Conservation (phyloP, 2,888 invertebrate species). For the Drosophila percnosoma region DNA sequence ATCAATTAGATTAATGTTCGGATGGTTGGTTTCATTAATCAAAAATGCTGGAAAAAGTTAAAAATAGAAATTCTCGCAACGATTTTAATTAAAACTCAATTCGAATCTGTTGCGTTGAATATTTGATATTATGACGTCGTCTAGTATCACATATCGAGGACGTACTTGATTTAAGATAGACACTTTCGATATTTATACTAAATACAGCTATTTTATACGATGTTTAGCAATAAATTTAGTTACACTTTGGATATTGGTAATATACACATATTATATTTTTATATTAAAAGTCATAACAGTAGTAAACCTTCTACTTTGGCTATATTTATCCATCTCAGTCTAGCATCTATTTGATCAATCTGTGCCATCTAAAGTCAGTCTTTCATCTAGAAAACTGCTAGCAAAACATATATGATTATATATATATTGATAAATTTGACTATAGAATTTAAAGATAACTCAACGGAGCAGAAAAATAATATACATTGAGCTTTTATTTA, state of each 20-base stretch:
- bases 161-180: constrained; percentile 26
- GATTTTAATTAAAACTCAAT: neutral
- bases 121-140: constrained; percentile 11
- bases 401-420: neutral
- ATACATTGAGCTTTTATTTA: neutral
- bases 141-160: constrained; percentile 43
- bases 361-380: constrained; percentile 23
- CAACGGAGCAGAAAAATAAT: neutral
- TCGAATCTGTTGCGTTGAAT: neutral
- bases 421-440: neutral
- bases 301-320: constrained; percentile 1
- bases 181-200: neutral
- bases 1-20: neutral
- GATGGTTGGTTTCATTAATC: neutral
- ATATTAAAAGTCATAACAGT: neutral
- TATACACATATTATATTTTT: neutral
- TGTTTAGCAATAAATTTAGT: constrained; percentile 21
- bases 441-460: neutral
- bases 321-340: constrained; percentile 12
- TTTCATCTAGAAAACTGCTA: constrained; percentile 20
- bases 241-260: neutral
- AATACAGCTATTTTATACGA: neutral
- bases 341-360: constrained; percentile 6
- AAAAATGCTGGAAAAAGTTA: neutral
- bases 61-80: neutral